Percentiles rank a stretch among this genome's conserved stretches.
Evolutionary conservation across 2,113 vertebrate genomes (phyloP).

Genomic region (Paedocypris sp.): DNA sequence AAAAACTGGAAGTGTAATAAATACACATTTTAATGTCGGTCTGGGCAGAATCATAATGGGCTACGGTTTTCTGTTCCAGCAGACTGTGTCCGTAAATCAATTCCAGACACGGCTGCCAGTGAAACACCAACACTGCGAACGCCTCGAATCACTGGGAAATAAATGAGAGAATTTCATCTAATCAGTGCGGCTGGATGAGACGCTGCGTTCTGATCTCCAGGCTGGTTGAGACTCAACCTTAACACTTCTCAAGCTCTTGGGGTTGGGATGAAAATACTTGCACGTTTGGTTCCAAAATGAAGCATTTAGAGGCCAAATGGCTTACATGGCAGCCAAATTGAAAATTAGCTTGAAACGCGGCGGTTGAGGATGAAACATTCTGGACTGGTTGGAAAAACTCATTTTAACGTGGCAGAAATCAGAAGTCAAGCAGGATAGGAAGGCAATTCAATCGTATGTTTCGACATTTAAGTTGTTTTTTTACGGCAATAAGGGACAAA

Average conservation of each 20-base stretch:
- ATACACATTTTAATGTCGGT: constrained; percentile 27
- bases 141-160: constrained; percentile 18
- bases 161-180: constrained; percentile 18
- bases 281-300: neutral
- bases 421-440: too few relatives aligned
- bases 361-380: too few relatives aligned
- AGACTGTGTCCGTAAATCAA: constrained; percentile 27
- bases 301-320: neutral
- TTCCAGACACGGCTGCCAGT: constrained; percentile 4
- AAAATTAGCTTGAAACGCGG: neutral
- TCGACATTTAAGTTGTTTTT: too few relatives aligned
- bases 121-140: constrained; percentile 14
- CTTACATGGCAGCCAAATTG: neutral
- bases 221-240: constrained; percentile 1
- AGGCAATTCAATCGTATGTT: too few relatives aligned
- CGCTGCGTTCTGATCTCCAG: constrained; percentile 15
- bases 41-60: constrained; percentile 24
- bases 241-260: neutral
- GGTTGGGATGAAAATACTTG: neutral
- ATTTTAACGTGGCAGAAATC: too few relatives aligned
- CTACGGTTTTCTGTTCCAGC: constrained; percentile 2
- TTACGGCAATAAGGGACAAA: too few relatives aligned
- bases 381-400: too few relatives aligned
- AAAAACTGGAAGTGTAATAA: constrained; percentile 28
- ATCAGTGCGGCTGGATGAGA: constrained; percentile 12